Conservation (phyloP, 2,113 vertebrate species). For the Columba livia region DNA sequence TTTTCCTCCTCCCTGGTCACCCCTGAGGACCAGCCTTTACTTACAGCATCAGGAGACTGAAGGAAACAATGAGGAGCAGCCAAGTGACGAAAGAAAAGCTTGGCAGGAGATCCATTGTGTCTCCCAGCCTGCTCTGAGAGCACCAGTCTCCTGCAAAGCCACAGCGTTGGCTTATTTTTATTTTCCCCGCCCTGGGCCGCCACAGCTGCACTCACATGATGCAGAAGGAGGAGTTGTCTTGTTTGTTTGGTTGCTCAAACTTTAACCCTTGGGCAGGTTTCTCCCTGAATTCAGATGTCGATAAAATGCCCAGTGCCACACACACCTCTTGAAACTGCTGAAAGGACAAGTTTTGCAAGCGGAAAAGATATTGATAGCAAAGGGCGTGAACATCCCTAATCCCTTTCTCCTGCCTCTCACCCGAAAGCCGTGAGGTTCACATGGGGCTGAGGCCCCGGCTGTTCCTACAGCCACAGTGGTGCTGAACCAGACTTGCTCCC, state of each 20-base stretch:
- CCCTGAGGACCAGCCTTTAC: background rate
- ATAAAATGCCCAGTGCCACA: background rate
- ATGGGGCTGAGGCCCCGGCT: too few relatives aligned
- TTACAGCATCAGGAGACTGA: slow-evolving; percentile 65
- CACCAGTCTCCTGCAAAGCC: fast-evolving
- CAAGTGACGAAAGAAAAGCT: slow-evolving; percentile 65
- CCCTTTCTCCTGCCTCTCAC: background rate
- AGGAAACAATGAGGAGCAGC: slow-evolving; percentile 48
- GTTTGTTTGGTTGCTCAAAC: background rate
- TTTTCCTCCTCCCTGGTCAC: background rate
- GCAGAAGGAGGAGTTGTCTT: background rate
- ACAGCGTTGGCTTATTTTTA: background rate
- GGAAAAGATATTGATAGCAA: background rate
- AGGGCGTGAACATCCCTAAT: background rate
- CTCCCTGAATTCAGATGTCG: fast-evolving
- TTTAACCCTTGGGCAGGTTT: background rate
- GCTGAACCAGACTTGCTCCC: background rate
- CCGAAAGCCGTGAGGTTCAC: fast-evolving
- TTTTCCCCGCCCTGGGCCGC: background rate
- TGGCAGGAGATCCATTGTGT: background rate
- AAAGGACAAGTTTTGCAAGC: background rate
- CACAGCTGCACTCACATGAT: fast-evolving
- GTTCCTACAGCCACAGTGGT: background rate
- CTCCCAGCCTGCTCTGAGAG: background rate
- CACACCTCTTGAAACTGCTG: background rate